Evolutionary conservation across 2,113 vertebrate species (phyloP), one percentile per base, ranked within the genome.

Genomic region (Perca schrenkii): DNA sequence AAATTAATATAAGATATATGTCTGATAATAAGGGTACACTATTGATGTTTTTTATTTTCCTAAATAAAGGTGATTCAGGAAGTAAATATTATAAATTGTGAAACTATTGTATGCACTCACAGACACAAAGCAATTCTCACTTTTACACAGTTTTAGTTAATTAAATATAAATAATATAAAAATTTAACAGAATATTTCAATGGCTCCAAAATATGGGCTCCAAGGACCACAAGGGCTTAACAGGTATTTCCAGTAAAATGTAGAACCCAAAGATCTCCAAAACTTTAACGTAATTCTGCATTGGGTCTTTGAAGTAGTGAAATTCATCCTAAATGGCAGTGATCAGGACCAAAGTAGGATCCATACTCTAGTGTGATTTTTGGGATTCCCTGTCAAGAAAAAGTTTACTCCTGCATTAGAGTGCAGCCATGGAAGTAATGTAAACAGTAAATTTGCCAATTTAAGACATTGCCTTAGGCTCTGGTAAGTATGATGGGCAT

Each of bases 51-150:
- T 87, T 90, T 87, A 86, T 92, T 92, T 93, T 88, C 71, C 74
- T 90, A 92, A 92, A 93, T 91, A 94, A 94, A 93, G 72, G 78
- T 85, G 80, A 89, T 88, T 75, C 77, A 86, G 86, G 82, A 93
- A 92, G 86, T 92, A 91, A 66, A 79, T 77, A 60, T 47, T 58
- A 53, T 43, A 89, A 54, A 54, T 64, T 91, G 87, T 91, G 64
- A 77, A 72, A 58, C 53, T 66, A 74, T 68, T 86, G 53, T 74
- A 66, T 84, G 10, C 15, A 72, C 61, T 73, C 12, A 74, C 25
- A 56, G 2, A 47, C 25, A 57, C 4, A 53, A 46, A 69, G 1
- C 46, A 70, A 22, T 16, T 66, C 16, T 16, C 50, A 31, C 3
- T 43, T 64, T 65, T 25, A 22, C 15, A 4, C 14, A 13, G 8